Evolutionary conservation across 2,797 vertebrate species (phyloP), one percentile per base, ranked within the genome.

Genomic region (Stomatorhinus walkeri): DNA sequence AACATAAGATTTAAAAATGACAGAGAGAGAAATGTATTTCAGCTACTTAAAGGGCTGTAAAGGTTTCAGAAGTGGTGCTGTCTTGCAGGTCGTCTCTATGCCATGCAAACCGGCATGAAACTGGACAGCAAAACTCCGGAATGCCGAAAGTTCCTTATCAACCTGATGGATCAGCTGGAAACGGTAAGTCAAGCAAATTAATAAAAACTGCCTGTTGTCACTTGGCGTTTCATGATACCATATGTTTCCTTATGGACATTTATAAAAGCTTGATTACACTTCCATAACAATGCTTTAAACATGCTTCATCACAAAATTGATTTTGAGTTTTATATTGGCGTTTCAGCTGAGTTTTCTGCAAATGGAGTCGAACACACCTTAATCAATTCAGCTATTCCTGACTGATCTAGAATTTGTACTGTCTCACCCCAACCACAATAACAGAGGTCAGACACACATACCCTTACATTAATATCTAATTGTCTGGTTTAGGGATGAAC

Each of bases 101-200:
- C 97, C 0, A 98, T 99, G 98, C 98, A 99, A 94, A 97, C 96
- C 0, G 97, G 98, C 87, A 99, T 99, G 98, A 99, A 98, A 94
- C 96, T 99, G 94, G 98, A 99, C 92, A 98, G 97, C 93, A 99
- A 98, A 95, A 97, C 96, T 1, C 97, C 98, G 24, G 98, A 99
- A 89, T 98, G 98, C 91, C 94, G 97, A 72, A 98, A 98, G 96
- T 99, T 98, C 95, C 96, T 99, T 90, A 93, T 96, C 90, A 98
- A 97, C 88, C 95, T 99, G 87, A 99, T 99, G 98, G 98, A 99
- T 96, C 97, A 98, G 16, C 93, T 99, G 94, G 98, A 99, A 96
- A 92, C 93, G 93, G 98, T 99, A 93, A 96, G 96, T 46, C 28
- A 16, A 72, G 10, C 32, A 36, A 7, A 72, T 36, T 14, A 72